Evolutionary conservation across 2,797 vertebrate species (phyloP).

Genomic region (Enteromius treurensis): DNA sequence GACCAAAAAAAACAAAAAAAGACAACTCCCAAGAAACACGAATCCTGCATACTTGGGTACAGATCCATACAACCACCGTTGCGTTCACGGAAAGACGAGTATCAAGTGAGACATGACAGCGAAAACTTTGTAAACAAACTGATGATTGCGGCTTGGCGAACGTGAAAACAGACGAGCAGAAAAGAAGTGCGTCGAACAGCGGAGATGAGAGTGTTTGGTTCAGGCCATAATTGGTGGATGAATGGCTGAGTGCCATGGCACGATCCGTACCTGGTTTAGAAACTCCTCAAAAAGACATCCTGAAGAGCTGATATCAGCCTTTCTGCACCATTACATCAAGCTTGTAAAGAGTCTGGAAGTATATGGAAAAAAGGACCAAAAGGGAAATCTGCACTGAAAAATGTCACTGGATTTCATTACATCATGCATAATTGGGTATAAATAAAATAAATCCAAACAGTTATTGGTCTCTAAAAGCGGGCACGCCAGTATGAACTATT

Average conservation of each 20-base stretch:
- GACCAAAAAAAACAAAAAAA: conserved; percentile 64
- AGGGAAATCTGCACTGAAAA: not conserved
- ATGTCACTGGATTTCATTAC: conserved; percentile 14
- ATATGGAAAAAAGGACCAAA: not conserved
- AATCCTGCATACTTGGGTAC: conserved; percentile 58
- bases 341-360: not conserved
- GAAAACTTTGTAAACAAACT: conserved; percentile 55
- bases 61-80: conserved; percentile 46
- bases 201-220: conserved; percentile 33
- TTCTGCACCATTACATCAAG: not conserved
- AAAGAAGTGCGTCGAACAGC: conserved; percentile 36
- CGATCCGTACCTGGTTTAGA: conserved; percentile 53
- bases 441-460: not conserved
- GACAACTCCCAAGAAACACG: conserved; percentile 64
- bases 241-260: conserved; percentile 51
- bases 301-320: conserved; percentile 22
- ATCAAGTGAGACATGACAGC: conserved; percentile 55
- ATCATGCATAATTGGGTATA: conserved; percentile 2
- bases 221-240: conserved; percentile 55
- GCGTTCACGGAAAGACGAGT: conserved; percentile 40
- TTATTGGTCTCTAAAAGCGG: not conserved
- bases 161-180: conserved; percentile 28
- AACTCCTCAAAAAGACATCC: conserved; percentile 27
- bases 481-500: not conserved
- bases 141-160: conserved; percentile 13